These are phyloP conservation scores for Drosophila pectinifera DNA, from an alignment of 1,140 invertebrate species.

Conservation along the genomic window DNA sequence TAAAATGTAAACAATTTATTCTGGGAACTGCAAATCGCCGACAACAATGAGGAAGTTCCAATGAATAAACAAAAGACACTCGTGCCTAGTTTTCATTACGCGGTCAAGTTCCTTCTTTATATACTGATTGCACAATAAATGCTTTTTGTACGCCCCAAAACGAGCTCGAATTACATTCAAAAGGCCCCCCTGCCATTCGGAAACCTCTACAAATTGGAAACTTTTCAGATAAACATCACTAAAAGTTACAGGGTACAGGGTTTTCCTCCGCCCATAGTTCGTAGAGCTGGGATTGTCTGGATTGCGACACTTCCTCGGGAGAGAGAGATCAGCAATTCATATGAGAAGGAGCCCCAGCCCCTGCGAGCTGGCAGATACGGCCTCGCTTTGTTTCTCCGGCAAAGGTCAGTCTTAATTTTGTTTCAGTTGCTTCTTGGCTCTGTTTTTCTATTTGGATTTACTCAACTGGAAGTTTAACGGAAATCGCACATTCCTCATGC, in stretches of 20 bases:
- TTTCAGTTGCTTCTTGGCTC: conserved; percentile 2
- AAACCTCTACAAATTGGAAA: conserved; percentile 3
- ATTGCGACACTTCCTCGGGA: conserved; percentile 43
- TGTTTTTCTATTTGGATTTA: not conserved
- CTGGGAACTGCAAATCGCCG: conserved; percentile 6
- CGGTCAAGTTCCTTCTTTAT: conserved; percentile 23
- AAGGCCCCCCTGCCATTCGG: no score
- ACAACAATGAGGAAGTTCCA: conserved; percentile 14
- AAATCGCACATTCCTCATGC: conserved; percentile 9
- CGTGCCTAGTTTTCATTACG: conserved; percentile 16
- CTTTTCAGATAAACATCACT: conserved; percentile 13
- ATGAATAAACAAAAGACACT: conserved; percentile 21
- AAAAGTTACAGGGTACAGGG: not conserved
- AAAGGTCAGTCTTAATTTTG: conserved; percentile 22
- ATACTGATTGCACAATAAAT: not conserved
- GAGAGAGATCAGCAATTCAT: conserved; percentile 41
- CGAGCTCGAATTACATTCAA: not conserved
- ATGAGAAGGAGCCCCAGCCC: conserved; percentile 6
- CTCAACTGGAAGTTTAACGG: conserved; percentile 2
- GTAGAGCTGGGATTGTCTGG: conserved; percentile 5
- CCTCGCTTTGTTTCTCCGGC: not conserved
- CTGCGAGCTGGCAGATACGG: no score
- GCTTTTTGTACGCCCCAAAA: not conserved
- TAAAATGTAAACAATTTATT: conserved; percentile 16
- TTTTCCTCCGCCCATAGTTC: not conserved